Evolutionary conservation across 2,797 vertebrate species (phyloP).

Genomic region (Remorina albescens): DNA sequence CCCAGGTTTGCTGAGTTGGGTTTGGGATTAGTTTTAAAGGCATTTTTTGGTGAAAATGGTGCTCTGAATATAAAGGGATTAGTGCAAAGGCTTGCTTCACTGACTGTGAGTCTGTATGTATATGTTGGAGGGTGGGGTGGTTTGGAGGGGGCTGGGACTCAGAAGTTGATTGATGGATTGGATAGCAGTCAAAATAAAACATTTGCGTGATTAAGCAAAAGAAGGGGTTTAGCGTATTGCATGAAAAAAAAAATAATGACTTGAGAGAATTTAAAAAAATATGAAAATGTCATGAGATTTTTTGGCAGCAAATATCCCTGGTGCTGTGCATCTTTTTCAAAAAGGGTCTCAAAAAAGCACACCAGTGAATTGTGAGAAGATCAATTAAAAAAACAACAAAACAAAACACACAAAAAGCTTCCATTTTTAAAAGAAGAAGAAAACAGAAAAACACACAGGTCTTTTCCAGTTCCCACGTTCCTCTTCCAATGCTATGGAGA

Average conservation of each 20-base stretch:
- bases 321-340: neutral
- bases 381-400: neutral
- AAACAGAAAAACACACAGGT: constrained; percentile 10
- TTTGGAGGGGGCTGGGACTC: constrained; percentile 41
- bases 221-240: neutral
- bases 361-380: neutral
- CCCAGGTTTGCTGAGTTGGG: constrained; percentile 75
- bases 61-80: constrained; percentile 88
- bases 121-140: constrained; percentile 49
- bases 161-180: constrained; percentile 78
- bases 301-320: neutral
- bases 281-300: neutral
- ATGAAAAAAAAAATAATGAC: neutral
- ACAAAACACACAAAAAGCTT: constrained; percentile 5
- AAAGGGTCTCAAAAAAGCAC: neutral
- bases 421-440: constrained; percentile 6
- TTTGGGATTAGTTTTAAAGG: constrained; percentile 80
- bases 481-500: constrained; percentile 42
- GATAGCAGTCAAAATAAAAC: constrained; percentile 58
- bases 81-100: constrained; percentile 80
- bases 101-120: constrained; percentile 72
- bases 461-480: constrained; percentile 69
- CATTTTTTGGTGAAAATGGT: constrained; percentile 82
- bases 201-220: constrained; percentile 33
- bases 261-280: neutral